Percentiles rank a stretch among this genome's conserved stretches.
Evolutionary conservation across 1,140 invertebrate species (phyloP).

Genomic region (Eufriesea mexicana): DNA sequence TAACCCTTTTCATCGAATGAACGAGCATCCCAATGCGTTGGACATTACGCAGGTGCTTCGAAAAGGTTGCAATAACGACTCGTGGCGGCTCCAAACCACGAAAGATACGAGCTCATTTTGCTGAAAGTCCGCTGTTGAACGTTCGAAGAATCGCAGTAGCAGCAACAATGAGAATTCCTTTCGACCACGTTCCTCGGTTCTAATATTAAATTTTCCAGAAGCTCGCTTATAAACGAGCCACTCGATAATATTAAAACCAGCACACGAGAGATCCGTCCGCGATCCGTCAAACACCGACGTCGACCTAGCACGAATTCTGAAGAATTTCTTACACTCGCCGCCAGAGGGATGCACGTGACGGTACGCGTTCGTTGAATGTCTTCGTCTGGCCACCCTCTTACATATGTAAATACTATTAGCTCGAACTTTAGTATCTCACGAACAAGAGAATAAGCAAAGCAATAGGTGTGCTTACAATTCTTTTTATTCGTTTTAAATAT

Average conservation of each 20-base stretch:
- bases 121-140: background rate
- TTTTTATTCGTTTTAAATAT: too few species aligned
- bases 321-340: too few species aligned
- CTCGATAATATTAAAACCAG: background rate
- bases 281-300: background rate
- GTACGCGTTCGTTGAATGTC: too few species aligned
- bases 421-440: too few species aligned
- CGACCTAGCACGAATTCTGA: background rate
- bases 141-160: background rate
- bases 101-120: conserved; percentile 4
- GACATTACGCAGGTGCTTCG: background rate
- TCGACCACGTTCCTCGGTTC: background rate
- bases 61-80: background rate
- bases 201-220: conserved; percentile 6
- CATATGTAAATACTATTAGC: too few species aligned
- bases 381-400: too few species aligned
- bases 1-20: background rate
- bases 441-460: too few species aligned
- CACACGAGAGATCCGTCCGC: background rate
- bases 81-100: background rate
- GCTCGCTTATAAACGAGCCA: background rate
- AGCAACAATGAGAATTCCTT: conserved; percentile 4
- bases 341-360: too few species aligned
- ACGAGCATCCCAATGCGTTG: background rate
- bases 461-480: too few species aligned